phyloP scores from a whole-genome alignment of 2,888 invertebrate genomes.

The Axea sp. region DNA sequence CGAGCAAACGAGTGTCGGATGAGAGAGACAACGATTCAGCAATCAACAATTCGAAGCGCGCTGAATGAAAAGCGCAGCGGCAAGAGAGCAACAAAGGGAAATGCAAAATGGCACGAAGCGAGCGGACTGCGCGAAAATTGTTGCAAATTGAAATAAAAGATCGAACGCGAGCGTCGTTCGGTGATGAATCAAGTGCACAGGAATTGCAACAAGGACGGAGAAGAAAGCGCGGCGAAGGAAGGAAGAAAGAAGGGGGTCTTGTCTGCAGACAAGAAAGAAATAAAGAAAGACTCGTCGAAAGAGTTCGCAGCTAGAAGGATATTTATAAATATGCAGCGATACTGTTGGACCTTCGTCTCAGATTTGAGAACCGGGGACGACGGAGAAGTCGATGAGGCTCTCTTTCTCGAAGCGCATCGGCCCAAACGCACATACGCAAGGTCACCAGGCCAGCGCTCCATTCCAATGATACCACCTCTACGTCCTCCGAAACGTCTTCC shows the following conservation, averaged over 20 bases:
- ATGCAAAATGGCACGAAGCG: no score
- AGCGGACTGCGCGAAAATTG: no score
- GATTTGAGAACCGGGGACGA: conserved; percentile 64
- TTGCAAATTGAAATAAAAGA: no score
- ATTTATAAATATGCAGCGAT: conserved; percentile 75
- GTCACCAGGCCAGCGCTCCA: conserved; percentile 77
- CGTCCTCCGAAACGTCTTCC: conserved; percentile 45
- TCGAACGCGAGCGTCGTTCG: not conserved
- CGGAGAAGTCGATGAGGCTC: conserved; percentile 64
- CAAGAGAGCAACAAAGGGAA: no score
- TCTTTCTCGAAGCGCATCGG: conserved; percentile 67
- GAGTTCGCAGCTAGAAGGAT: conserved; percentile 65
- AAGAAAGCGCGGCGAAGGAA: conserved; percentile 43
- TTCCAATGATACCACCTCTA: conserved; percentile 75
- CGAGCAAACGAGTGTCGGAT: no score
- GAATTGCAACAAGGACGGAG: conserved; percentile 41
- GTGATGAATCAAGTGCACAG: conserved; percentile 47
- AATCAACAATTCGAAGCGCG: no score
- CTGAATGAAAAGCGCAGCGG: no score
- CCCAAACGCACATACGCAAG: conserved; percentile 74
- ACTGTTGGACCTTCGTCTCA: conserved; percentile 69
- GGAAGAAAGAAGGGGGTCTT: conserved; percentile 48
- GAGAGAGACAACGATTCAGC: no score
- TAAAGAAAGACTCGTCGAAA: conserved; percentile 57
- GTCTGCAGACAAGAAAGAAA: conserved; percentile 58